phyloP scores from a whole-genome alignment of 2,888 invertebrate genomes.

The Pheosia tremula region DNA sequence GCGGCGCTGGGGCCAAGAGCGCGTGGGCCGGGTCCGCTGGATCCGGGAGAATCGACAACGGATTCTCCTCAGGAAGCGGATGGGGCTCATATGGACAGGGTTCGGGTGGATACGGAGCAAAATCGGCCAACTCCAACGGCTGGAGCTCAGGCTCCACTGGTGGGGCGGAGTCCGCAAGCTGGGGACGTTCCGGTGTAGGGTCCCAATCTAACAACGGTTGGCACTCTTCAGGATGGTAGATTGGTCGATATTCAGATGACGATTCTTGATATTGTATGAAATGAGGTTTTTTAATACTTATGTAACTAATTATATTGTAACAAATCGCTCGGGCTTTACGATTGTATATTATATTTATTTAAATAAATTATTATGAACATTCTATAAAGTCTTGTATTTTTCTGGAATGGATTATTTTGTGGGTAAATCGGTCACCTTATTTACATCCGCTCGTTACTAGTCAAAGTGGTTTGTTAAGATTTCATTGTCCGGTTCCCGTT shows the following conservation, averaged over 20 bases:
- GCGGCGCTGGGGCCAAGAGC: slow-evolving; percentile 5
- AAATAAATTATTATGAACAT: too few relatives aligned
- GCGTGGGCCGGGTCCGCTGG: slow-evolving; percentile 16
- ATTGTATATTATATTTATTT: too few relatives aligned
- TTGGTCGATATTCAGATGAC: not conserved
- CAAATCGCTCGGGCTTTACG: too few relatives aligned
- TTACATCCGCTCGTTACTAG: too few relatives aligned
- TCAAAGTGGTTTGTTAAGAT: too few relatives aligned
- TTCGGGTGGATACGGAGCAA: slow-evolving; percentile 11
- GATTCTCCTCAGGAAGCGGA: not conserved
- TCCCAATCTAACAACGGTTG: slow-evolving; percentile 25
- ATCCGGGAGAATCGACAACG: slow-evolving; percentile 11
- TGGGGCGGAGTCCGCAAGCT: slow-evolving; percentile 14
- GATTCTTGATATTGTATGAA: not conserved
- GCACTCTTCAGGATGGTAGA: slow-evolving; percentile 34
- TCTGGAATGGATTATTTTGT: too few relatives aligned
- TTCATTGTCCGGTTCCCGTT: too few relatives aligned
- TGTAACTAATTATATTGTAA: too few relatives aligned
- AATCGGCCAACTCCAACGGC: slow-evolving; percentile 13
- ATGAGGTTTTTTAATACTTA: not conserved
- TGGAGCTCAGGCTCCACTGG: slow-evolving; percentile 15
- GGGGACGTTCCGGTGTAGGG: slow-evolving; percentile 11
- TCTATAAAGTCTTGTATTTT: too few relatives aligned
- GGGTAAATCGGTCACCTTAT: too few relatives aligned
- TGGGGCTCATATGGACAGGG: slow-evolving; percentile 15